Evolutionary conservation across 2,113 vertebrate genomes (phyloP), one percentile per base, ranked within the genome.

Genomic region (Noctilio leporinus): DNA sequence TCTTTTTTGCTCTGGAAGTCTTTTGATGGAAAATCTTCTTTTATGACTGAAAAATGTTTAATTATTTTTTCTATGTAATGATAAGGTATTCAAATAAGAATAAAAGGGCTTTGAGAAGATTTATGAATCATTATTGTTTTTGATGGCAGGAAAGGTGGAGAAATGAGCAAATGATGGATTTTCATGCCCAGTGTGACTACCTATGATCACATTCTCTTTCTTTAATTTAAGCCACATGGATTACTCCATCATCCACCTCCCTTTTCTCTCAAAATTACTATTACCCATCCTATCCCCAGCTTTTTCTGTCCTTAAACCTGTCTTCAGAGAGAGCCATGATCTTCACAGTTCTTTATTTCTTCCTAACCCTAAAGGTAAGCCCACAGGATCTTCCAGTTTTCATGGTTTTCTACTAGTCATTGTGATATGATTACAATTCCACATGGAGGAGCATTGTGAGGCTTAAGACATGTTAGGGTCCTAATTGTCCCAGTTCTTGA

Each of bases 281-380:
- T 26, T 35, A 2, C 4, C 28, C 2, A 0, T 85, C 80, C 24
- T 5, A 3, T n/a, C 9, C 40, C 11, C 14, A 26, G 2, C 12
- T 93, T 90, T 28, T 12, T 84, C 26, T 88, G 33, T 92, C 28
- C 26, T 10, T 70, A 62, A 57, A 10, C 30, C 62, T 45, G 2
- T 38, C 30, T 69, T 7, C 73, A 24, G 57, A 55, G 35, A 65
- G 62, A 20, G 14, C 11, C 6, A 10, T 59, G 10, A 28, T 57
- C 10, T 81, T 24, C 11, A 28, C 14, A 70, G 15, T 43, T 80
- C 47, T 10, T 47, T 40, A 22, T 11, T 53, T 9, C 14, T 53
- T 65, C 28, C 70, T 91, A 28, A 33, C 14, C 8, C 30, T 76
- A 45, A 70, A 69, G 28, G 69, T 3, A 83, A 95, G 49, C 5